Conservation (phyloP, 2,113 vertebrate genomes). For the Serinus canaria region DNA sequence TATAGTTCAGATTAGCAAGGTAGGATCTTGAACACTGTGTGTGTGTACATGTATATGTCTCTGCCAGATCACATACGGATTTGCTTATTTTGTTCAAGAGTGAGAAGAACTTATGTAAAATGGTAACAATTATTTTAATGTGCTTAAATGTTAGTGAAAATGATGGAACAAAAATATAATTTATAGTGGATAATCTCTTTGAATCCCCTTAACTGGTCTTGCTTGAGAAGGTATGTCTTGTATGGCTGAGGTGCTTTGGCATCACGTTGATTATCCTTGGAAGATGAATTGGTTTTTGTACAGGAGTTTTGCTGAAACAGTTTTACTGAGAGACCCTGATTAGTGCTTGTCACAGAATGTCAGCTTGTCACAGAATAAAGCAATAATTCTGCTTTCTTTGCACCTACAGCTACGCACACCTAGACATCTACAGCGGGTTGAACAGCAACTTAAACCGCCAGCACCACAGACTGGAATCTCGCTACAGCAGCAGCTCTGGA, state of each 20-base stretch:
- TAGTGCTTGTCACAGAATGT: neutral
- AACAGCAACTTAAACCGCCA: slow-evolving; percentile 94
- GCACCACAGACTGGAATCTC: slow-evolving; percentile 96
- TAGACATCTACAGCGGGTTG: slow-evolving; percentile 92
- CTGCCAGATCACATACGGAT: neutral
- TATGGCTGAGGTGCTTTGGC: neutral
- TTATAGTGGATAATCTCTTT: neutral
- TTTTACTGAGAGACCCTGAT: neutral
- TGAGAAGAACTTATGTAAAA: neutral
- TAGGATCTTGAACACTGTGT: neutral
- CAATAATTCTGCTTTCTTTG: neutral
- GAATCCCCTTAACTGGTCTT: neutral
- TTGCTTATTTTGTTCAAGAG: neutral
- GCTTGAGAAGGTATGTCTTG: neutral
- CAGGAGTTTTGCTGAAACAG: neutral
- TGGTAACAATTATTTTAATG: neutral
- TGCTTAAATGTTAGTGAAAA: neutral
- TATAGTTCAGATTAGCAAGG: neutral
- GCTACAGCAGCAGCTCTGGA: slow-evolving; percentile 99
- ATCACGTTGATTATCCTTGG: neutral
- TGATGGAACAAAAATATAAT: neutral
- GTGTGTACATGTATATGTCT: neutral
- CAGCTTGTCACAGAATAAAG: neutral
- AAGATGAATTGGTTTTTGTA: neutral
- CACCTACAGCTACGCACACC: slow-evolving; percentile 83